Base-by-base conservation (phyloP, 2,113 vertebrate genomes). In the Paramisgurnus dabryanus region DNA sequence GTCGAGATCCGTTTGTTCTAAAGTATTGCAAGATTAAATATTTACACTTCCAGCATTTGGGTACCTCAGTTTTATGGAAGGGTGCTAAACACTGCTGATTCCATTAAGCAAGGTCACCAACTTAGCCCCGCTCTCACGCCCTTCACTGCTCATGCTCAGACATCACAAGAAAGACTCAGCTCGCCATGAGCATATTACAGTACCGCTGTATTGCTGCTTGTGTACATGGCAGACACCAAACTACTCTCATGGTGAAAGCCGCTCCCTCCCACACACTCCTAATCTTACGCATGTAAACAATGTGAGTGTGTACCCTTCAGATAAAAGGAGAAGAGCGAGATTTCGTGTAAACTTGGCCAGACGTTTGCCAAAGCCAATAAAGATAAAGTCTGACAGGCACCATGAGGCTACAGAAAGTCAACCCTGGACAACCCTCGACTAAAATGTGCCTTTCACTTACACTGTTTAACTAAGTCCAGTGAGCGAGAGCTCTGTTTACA, bases 321-420 rank as follows among this genome's bases (percentile, higher is more conserved):
- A 94, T 95, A 92, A 96, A 95, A 96, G 92, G 87, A 74, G 87
- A 86, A 83, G 90, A 85, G 87, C 82, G 65, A 86, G 79, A 10
- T 86, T 89, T 87, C 87, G 80, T 86, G 90, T 94, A 94, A 95
- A 94, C 93, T 88, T 87, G 89, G 85, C 87, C 88, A 92, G 93
- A 93, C 93, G 87, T 94, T 94, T 94, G 93, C 92, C 92, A 95
- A 95, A 92, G 89, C 93, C 93, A 93, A 96, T 98, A 97, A 96
- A 98, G 96, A 97, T 96, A 95, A 95, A 88, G 71, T 75, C 90
- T 90, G 92, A 93, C 91, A 91, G 91, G 84, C 89, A 77, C 85
- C 67, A 85, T 84, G 65, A 83, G 85, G 88, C 89, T 89, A 88
- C 80, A 80, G 89, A 89, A 80, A 88, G 88, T 92, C 90, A 91